phyloP scores from a whole-genome alignment of 23 tunicate genomes.

The Botrylloides violaceus region DNA sequence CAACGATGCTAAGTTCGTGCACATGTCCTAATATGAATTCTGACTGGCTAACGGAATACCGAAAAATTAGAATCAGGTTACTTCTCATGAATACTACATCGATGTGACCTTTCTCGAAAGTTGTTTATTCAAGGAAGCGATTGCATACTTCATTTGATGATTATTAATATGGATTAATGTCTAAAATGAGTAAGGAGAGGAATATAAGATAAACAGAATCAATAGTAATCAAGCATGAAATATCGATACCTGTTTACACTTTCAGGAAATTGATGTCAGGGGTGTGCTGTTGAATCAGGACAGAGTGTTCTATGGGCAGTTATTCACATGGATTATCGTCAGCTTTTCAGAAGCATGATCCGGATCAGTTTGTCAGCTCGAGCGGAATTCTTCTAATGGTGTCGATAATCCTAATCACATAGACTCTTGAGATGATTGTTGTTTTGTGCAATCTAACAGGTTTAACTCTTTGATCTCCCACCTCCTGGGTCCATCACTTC shows the following conservation, averaged over 20 bases:
- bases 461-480: neutral
- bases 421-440: neutral
- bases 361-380: neutral
- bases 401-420: neutral
- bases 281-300: neutral
- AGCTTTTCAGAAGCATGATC: neutral
- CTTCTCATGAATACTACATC: too few species aligned
- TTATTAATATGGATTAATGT: too few species aligned
- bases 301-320: neutral
- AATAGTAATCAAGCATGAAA: neutral
- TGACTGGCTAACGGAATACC: too few species aligned
- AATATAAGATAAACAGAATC: neutral
- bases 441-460: neutral
- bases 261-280: neutral
- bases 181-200: too few species aligned
- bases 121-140: too few species aligned
- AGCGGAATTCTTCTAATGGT: neutral
- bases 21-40: too few species aligned
- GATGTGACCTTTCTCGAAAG: too few species aligned
- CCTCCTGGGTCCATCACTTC: neutral
- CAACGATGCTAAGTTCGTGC: too few species aligned
- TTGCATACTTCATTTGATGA: too few species aligned
- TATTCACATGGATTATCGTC: neutral
- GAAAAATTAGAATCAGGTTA: too few species aligned
- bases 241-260: neutral